phyloP scores from a whole-genome alignment of 2,888 invertebrate genomes.

The Anorthoa munda region DNA sequence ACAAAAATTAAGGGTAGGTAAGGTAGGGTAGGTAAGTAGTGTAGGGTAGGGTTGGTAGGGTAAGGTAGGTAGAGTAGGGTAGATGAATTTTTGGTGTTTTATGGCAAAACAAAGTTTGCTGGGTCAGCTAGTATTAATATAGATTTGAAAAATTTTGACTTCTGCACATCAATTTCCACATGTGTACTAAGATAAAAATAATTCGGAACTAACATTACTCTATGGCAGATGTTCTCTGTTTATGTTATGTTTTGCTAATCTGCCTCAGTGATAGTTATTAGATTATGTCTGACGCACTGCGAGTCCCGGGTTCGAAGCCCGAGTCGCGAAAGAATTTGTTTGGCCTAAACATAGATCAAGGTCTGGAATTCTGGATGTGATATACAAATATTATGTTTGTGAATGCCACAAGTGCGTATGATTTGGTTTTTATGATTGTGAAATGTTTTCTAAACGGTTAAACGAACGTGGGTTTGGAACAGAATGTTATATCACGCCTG shows the following conservation, averaged over 20 bases:
- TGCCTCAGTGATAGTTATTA: conserved; percentile 38
- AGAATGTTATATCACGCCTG: not conserved
- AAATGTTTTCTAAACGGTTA: not conserved
- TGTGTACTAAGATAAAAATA: conserved; percentile 49
- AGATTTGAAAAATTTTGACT: conserved; percentile 3
- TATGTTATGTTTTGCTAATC: conserved; percentile 34
- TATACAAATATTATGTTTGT: conserved; percentile 20
- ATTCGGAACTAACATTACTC: conserved; percentile 30
- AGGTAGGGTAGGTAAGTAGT: too few species aligned
- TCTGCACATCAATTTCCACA: conserved; percentile 1
- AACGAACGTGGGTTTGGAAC: not conserved
- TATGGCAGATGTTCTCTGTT: conserved; percentile 52
- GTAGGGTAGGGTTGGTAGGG: too few species aligned
- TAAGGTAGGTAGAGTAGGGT: too few species aligned
- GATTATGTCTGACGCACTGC: conserved; percentile 41
- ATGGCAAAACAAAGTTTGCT: too few species aligned
- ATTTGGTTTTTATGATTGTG: conserved; percentile 20
- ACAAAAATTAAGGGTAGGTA: too few species aligned
- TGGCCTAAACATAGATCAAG: conserved; percentile 44
- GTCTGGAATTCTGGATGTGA: conserved; percentile 12
- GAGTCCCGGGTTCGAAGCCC: conserved; percentile 22
- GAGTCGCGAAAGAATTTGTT: conserved; percentile 27
- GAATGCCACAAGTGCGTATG: conserved; percentile 5
- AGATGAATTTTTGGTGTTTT: too few species aligned
- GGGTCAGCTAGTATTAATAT: too few species aligned